phyloP scores from a whole-genome alignment of 2,797 vertebrate genomes.

The Diceros bicornis region DNA sequence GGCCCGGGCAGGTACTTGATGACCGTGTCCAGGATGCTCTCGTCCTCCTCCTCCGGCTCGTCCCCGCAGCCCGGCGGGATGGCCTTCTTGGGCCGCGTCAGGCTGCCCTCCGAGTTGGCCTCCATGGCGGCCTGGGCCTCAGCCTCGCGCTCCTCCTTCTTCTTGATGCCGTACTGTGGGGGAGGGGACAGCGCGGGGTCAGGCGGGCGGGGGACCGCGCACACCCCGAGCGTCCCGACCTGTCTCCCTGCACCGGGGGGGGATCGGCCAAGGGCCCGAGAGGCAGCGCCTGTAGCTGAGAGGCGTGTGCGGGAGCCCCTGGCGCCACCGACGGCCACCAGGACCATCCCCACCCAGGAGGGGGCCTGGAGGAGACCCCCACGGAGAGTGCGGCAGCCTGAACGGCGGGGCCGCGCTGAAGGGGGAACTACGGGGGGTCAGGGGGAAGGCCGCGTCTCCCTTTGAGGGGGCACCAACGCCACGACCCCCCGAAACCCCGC shows the following conservation, averaged over 20 bases:
- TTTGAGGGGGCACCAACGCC: neutral
- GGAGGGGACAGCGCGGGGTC: neutral
- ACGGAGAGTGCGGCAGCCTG: neutral
- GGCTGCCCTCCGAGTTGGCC: constrained; percentile 96
- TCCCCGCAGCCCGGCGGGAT: constrained; percentile 97
- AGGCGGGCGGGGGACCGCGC: neutral
- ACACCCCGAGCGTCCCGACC: too few relatives aligned
- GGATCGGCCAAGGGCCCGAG: neutral
- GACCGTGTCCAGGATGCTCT: constrained; percentile 98
- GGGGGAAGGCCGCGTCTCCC: neutral
- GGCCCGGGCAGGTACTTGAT: constrained; percentile 99
- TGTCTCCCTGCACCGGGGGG: neutral
- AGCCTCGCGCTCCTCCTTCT: constrained; percentile 98
- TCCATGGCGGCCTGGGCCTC: constrained; percentile 98
- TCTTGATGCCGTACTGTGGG: constrained; percentile 96
- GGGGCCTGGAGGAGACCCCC: rapidly evolving
- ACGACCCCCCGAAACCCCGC: too few relatives aligned
- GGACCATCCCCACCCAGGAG: too few relatives aligned
- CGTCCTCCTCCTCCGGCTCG: constrained; percentile 96
- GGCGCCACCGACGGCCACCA: neutral
- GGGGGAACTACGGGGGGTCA: too few relatives aligned
- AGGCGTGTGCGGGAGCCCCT: neutral
- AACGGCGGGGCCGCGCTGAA: too few relatives aligned
- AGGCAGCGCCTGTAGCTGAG: too few relatives aligned
- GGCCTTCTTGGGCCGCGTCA: constrained; percentile 97